Base-by-base conservation (phyloP, 2,797 vertebrate genomes). In the Pogonophryne albipinna region DNA sequence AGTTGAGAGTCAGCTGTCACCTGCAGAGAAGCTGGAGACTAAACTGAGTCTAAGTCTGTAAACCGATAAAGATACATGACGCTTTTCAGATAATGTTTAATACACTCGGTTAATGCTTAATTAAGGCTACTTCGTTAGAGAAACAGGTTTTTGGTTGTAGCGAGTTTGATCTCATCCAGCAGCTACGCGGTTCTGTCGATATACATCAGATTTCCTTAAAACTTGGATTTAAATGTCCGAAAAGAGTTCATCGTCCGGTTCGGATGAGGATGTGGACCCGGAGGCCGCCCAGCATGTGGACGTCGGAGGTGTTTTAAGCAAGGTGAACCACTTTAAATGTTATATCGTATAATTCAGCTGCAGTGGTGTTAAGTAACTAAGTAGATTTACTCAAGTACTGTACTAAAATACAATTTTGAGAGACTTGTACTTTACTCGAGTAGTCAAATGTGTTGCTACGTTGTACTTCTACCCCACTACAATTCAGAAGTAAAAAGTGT, bases 201-300 rank as follows among this genome's bases (percentile, higher is more conserved):
- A 16, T 9, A 10, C 41, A 64, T 57, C 53, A 53, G 20, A 57
- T n/a, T 67, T 44, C 57, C 53, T 3, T 13, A 0, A 80, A 76
- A 20, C 71, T 86, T 74, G 74, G 77, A 83, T 78, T 89, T 87
- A 93, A 92, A 99, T 99, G 98, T 99, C 96, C 92, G 97, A 99
- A 86, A 97, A 98, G 94, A 98, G 97, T 92, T 99, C 96, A 84
- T 97, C 97, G 78, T 98, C 97, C 50, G 96, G 96, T 70, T 98
- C 97, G 61, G 98, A 99, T 83, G 98, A 99, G 92, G 98, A 99
- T 87, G 96, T 96, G 87, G 97, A 99, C 81, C 97, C 97, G 3
- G 97, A 99, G 90, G 96, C 96, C 31, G 97, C 95, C 58, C 96
- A 95, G 91, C 94, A 94, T 56, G 95, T 96, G 93, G 97, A 99